Percentiles rank a stretch among this genome's conserved stretches.
Evolutionary conservation across 2,888 invertebrate species (phyloP).

Genomic region (Yponomeuta evonymella): DNA sequence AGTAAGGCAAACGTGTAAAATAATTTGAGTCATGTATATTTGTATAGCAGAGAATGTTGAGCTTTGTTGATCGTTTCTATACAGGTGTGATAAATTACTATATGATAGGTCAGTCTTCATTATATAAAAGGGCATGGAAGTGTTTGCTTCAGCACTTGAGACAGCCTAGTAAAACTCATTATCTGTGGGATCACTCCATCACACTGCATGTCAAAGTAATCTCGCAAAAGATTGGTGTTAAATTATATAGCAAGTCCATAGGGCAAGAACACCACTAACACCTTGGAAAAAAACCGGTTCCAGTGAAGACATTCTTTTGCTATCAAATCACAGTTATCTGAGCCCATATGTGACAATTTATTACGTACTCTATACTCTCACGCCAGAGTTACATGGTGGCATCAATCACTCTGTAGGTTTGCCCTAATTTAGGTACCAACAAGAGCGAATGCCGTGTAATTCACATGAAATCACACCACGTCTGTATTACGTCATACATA

Average conservation of each 20-base stretch:
- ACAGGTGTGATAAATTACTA: neutral
- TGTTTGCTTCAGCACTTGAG: neutral
- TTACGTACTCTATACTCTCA: no score
- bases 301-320: neutral
- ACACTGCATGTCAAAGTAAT: neutral
- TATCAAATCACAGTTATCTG: neutral
- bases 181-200: neutral
- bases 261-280: neutral
- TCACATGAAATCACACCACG: no score
- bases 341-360: no score
- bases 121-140: neutral
- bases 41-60: slow-evolving; percentile 3
- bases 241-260: neutral
- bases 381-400: no score
- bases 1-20: slow-evolving; percentile 1
- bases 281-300: neutral
- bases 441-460: no score
- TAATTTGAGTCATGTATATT: slow-evolving; percentile 12
- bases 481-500: neutral
- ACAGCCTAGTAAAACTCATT: neutral
- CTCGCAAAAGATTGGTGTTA: neutral
- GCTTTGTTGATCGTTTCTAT: neutral
- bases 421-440: no score
- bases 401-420: no score
- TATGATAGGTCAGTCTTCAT: neutral